Base-by-base conservation (phyloP, 2,113 vertebrate species). In the Zootoca vivipara region DNA sequence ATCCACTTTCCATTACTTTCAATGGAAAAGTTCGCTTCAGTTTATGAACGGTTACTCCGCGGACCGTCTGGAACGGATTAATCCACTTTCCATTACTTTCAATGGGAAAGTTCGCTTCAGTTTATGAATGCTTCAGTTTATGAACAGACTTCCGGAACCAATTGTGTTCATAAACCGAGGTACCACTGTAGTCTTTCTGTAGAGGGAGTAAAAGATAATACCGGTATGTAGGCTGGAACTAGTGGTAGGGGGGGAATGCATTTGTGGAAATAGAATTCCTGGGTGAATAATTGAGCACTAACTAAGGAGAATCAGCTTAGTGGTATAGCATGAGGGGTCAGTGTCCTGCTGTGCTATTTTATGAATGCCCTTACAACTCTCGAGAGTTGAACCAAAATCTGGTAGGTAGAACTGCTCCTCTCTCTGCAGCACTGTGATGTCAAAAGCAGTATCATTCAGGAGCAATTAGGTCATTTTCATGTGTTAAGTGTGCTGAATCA, bases 201-300 rank as follows among this genome's bases (percentile, higher is more conserved):
- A 84, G 67, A 73, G 67, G 69, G 82, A 73, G 35, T 56, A 35
- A 40, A 84, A 33, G 46, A 84, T 73, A 35, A 84, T 84, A n/a
- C n/a, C n/a, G n/a, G n/a, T n/a, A 56, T 22, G 69, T 46, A 22
- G 52, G 46, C 38, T 72, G 67, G 20, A n/a, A 52, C 42, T 72
- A 33, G 40, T n/a, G n/a, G n/a, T n/a, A n/a, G n/a, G n/a, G n/a
- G n/a, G n/a, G n/a, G n/a, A n/a, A 42, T 30, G 26, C 10, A 42
- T 69, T 82, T 28, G 5, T 30, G 64, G 81, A 52, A n/a, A 30
- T 35, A 33, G 28, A 65, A 70, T 52, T 30, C 26, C 40, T 83
- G 16, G 52, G 22, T 22, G 3, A 16, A 58, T 35, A 24, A 7
- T 46, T 26, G 62, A 82, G 38, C 7, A 33, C 46, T 40, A 35